A percentile compares a stretch with the other conserved stretches of the same genome.
These are phyloP conservation scores for Phataginus tricuspis DNA, from an alignment of 2,797 vertebrate genomes.

Conservation along the genomic window DNA sequence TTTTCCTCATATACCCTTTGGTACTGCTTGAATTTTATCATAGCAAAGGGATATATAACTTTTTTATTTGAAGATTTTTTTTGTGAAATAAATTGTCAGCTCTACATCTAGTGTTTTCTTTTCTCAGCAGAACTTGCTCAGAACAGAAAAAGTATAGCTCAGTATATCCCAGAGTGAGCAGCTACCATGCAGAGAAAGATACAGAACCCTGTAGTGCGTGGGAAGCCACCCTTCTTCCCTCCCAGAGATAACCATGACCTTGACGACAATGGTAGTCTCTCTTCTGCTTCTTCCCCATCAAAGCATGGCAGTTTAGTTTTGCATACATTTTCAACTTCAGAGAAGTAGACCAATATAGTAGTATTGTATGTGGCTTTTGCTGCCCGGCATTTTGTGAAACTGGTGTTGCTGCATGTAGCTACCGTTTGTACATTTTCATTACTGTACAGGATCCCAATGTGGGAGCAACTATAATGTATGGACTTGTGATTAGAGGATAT, in stretches of 20 bases:
- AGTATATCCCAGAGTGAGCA: background rate
- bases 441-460: background rate
- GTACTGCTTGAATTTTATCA: background rate
- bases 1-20: background rate
- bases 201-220: background rate
- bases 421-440: background rate
- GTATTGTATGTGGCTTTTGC: background rate
- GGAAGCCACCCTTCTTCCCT: background rate
- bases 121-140: background rate
- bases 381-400: background rate
- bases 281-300: background rate
- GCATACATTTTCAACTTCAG: background rate
- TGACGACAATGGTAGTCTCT: background rate
- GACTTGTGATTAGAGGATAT: background rate
- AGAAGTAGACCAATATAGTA: background rate
- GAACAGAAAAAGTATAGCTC: background rate
- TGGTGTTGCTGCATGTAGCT: background rate
- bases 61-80: background rate
- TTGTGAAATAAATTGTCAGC: background rate
- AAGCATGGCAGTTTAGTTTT: background rate
- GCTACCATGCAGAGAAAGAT: background rate
- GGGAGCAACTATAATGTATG: background rate
- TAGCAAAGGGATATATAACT: background rate
- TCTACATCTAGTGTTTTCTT: background rate
- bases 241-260: background rate